These are phyloP conservation scores for Pseudochaenichthys georgianus DNA, from an alignment of 2,797 vertebrate genomes.

Conservation along the genomic window DNA sequence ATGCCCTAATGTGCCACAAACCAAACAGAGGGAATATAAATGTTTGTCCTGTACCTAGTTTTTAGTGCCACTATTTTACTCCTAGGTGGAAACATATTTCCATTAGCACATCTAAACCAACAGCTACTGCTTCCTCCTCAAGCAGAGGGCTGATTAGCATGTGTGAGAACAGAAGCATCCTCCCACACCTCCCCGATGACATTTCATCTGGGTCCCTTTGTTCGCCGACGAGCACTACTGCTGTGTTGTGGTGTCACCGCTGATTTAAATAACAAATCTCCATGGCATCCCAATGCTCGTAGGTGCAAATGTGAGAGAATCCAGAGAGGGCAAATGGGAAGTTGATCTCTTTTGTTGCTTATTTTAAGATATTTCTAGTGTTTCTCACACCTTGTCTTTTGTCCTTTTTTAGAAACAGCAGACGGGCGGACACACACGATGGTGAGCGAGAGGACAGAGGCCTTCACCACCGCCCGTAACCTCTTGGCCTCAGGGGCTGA, in stretches of 20 bases:
- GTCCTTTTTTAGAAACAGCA: slow-evolving; percentile 85
- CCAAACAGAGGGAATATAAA: background rate
- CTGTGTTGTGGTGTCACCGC: background rate
- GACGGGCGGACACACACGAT: slow-evolving; percentile 92
- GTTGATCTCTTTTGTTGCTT: background rate
- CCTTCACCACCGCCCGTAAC: slow-evolving; percentile 97
- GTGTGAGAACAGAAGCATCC: slow-evolving; percentile 43
- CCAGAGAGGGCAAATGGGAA: too few relatives aligned
- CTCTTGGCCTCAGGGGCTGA: slow-evolving; percentile 95
- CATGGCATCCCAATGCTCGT: slow-evolving; percentile 1
- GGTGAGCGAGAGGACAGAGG: slow-evolving; percentile 98
- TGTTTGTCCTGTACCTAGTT: background rate
- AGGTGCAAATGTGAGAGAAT: background rate
- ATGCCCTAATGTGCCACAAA: rapidly evolving
- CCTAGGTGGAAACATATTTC: slow-evolving; percentile 5
- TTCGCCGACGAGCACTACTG: background rate
- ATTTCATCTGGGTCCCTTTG: slow-evolving; percentile 27
- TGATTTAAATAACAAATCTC: slow-evolving; percentile 34
- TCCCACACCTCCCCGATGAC: slow-evolving; percentile 42
- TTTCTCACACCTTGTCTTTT: background rate
- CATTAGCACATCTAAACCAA: slow-evolving; percentile 31
- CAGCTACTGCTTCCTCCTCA: slow-evolving; percentile 25
- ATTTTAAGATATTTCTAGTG: background rate
- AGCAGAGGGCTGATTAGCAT: slow-evolving; percentile 30
- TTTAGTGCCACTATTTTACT: background rate